phyloP scores from a whole-genome alignment of 2,113 vertebrate genomes.

The Chaetura pelagica region DNA sequence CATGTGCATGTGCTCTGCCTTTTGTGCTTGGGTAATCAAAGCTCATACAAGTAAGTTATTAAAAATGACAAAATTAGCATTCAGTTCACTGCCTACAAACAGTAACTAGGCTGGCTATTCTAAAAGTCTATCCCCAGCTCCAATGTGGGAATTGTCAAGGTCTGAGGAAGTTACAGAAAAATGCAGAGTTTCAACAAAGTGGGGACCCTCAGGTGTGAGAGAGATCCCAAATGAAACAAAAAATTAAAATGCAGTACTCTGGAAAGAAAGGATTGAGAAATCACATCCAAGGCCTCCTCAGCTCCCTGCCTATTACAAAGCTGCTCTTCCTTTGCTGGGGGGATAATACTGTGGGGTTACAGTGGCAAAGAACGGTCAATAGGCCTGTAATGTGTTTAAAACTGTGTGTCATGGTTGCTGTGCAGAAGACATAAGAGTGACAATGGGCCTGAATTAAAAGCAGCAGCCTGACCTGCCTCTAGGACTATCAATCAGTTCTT shows the following conservation, averaged over 20 bases:
- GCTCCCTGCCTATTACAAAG: neutral
- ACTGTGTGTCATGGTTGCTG: neutral
- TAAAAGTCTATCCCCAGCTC: neutral
- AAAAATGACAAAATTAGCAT: neutral
- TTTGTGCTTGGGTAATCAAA: neutral
- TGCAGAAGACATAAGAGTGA: neutral
- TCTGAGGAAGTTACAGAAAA: neutral
- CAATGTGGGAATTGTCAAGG: neutral
- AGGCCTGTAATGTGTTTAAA: neutral
- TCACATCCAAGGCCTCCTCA: neutral
- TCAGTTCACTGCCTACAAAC: neutral
- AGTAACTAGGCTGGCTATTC: neutral
- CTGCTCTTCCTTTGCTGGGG: neutral
- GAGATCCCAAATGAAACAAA: neutral
- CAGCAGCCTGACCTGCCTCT: neutral
- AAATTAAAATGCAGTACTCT: neutral
- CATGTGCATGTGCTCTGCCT: neutral
- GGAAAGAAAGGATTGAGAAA: neutral
- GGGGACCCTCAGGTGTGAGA: neutral
- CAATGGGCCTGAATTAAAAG: neutral
- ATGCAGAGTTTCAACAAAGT: neutral
- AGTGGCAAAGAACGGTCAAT: neutral
- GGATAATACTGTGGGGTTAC: neutral
- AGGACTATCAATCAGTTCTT: neutral
- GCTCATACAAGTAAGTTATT: neutral